Evolutionary conservation across 2,113 vertebrate genomes (phyloP).

Genomic region (Aythya baeri): DNA sequence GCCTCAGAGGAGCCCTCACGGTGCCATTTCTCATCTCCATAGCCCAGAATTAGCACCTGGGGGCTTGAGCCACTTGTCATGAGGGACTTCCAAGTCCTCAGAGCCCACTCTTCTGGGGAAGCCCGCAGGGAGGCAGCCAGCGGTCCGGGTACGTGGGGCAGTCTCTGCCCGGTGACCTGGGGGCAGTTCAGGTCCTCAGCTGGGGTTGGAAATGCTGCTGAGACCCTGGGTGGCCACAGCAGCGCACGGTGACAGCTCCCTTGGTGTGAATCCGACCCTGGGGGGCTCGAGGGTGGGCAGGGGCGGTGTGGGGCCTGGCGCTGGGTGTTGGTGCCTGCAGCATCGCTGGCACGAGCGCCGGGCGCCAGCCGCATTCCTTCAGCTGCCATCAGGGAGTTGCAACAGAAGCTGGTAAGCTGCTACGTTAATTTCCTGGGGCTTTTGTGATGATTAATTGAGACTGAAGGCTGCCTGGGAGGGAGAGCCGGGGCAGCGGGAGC

Average conservation of each 20-base stretch:
- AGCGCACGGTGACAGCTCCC: neutral
- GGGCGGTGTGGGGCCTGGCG: accelerated
- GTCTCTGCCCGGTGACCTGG: neutral
- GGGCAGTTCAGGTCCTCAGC: accelerated
- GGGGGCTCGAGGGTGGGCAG: neutral
- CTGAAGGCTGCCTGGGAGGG: neutral
- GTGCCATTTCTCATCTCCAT: neutral
- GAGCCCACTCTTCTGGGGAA: neutral
- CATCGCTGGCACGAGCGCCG: neutral
- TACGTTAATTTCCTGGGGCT: neutral
- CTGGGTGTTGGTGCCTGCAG: accelerated
- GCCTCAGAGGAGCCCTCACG: neutral
- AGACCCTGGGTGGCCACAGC: neutral
- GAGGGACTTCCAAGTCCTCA: neutral
- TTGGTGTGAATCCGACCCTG: neutral
- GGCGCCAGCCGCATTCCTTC: neutral
- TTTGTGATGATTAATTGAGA: constrained; percentile 33
- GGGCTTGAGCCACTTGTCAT: neutral
- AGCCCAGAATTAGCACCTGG: neutral
- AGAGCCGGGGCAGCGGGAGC: constrained; percentile 20
- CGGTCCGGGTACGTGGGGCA: neutral
- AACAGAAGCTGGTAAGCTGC: neutral
- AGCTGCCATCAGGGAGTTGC: neutral
- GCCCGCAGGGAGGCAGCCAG: neutral
- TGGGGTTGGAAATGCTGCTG: accelerated